These are phyloP conservation scores for Passer domesticus DNA, from an alignment of 2,113 vertebrate genomes.

Conservation along the genomic window DNA sequence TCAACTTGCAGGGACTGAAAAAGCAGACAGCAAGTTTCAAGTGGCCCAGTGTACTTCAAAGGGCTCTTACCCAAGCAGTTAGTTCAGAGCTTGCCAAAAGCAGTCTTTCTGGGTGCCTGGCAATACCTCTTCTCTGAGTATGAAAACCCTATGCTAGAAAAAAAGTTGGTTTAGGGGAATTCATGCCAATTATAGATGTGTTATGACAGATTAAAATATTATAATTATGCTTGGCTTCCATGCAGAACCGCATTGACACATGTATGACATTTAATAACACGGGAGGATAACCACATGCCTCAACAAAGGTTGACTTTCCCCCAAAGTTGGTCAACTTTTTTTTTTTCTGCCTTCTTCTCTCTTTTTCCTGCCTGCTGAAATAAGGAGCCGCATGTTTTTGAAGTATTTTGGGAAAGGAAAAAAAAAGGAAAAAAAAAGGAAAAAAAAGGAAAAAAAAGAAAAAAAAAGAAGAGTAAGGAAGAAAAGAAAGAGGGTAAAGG, in stretches of 20 bases:
- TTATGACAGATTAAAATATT: conserved; percentile 74
- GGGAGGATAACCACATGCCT: conserved; percentile 51
- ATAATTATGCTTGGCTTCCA: conserved; percentile 67
- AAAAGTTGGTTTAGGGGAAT: conserved; percentile 41
- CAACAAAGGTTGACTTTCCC: conserved; percentile 31
- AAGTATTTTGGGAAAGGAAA: not conserved
- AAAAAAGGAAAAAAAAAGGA: too few species aligned
- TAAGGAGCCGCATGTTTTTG: not conserved
- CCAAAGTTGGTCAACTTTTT: not conserved
- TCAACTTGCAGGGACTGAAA: conserved; percentile 23
- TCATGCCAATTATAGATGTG: conserved; percentile 68
- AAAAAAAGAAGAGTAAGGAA: not conserved
- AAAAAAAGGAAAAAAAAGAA: not conserved
- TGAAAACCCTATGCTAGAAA: conserved; percentile 23
- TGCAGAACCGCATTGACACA: conserved; percentile 60
- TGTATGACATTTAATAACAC: conserved; percentile 58
- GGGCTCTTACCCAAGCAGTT: not conserved
- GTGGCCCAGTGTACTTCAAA: not conserved
- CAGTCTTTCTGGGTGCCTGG: conserved; percentile 20
- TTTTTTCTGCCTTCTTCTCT: not conserved
- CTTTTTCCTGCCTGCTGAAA: not conserved
- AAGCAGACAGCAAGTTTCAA: conserved; percentile 42
- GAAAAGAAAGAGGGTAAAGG: not conserved
- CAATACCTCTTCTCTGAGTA: conserved; percentile 5
- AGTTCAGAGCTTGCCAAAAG: conserved; percentile 32